Evolutionary conservation across 1,140 invertebrate genomes (phyloP).

Genomic region (Arctopsyche grandis): DNA sequence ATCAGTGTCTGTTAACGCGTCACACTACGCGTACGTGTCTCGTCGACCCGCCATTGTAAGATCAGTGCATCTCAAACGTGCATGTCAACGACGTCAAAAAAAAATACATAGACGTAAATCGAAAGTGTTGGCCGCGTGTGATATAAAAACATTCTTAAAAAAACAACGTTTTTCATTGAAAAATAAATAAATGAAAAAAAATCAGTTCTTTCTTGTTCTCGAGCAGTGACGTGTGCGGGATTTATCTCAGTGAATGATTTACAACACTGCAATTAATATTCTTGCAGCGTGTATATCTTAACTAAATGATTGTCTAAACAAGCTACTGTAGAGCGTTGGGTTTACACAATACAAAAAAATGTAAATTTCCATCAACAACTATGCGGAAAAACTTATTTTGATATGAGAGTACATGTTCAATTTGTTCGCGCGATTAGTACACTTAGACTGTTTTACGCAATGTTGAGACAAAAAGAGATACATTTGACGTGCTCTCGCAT

Average conservation of each 20-base stretch:
- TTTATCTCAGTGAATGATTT: constrained; percentile 6
- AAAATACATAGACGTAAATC: not conserved
- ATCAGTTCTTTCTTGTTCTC: not conserved
- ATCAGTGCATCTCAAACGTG: not conserved
- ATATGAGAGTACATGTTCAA: not conserved
- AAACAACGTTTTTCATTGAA: not conserved
- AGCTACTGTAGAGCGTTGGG: constrained; percentile 3
- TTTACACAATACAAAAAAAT: no score
- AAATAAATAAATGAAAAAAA: no score
- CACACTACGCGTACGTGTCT: constrained; percentile 24
- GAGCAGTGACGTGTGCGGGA: not conserved
- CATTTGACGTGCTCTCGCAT: no score
- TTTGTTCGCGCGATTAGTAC: not conserved
- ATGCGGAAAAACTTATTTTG: no score
- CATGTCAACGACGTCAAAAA: not conserved
- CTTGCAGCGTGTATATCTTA: not conserved
- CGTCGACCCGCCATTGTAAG: not conserved
- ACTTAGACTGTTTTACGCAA: no score
- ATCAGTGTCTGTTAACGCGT: constrained; percentile 40
- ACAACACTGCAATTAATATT: not conserved
- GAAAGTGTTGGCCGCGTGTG: not conserved
- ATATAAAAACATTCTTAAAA: not conserved
- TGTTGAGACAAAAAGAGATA: no score
- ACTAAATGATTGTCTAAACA: not conserved
- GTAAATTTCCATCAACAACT: no score